phyloP scores from a whole-genome alignment of 2,797 vertebrate genomes.

The Distichodus sexfasciatus region DNA sequence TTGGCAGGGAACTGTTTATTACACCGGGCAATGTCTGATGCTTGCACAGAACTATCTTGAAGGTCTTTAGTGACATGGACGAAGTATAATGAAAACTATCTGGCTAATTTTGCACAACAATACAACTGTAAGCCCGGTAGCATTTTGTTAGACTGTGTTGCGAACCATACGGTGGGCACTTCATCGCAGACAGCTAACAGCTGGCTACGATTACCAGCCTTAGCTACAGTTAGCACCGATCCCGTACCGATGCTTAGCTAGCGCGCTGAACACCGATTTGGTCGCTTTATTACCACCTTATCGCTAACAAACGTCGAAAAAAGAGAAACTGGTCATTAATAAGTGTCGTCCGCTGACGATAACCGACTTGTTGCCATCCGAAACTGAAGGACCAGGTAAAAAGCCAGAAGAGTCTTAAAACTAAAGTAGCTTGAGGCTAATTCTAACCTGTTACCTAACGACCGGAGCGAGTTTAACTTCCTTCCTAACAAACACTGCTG shows the following conservation, averaged over 20 bases:
- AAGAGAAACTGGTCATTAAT: neutral
- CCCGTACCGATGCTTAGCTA: neutral
- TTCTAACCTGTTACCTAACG: neutral
- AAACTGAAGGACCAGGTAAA: neutral
- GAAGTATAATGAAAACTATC: too few relatives aligned
- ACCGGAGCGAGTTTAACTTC: too few relatives aligned
- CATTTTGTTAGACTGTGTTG: too few relatives aligned
- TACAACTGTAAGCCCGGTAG: too few relatives aligned
- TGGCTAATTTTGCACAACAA: too few relatives aligned
- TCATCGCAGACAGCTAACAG: neutral
- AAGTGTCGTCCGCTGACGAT: neutral
- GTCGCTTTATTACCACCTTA: neutral
- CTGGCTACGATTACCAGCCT: neutral
- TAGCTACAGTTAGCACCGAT: neutral
- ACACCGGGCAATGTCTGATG: neutral
- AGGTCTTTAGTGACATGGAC: too few relatives aligned
- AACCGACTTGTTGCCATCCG: neutral
- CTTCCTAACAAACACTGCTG: neutral
- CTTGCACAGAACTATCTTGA: neutral
- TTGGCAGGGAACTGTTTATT: neutral
- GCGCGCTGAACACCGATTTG: neutral
- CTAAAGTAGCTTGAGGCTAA: conserved; percentile 1
- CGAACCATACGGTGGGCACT: too few relatives aligned
- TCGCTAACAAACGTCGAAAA: too few relatives aligned
- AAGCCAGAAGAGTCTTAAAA: neutral